These are phyloP conservation scores for Phymastichus coffea DNA, from an alignment of 1,140 invertebrate genomes.

Conservation along the genomic window DNA sequence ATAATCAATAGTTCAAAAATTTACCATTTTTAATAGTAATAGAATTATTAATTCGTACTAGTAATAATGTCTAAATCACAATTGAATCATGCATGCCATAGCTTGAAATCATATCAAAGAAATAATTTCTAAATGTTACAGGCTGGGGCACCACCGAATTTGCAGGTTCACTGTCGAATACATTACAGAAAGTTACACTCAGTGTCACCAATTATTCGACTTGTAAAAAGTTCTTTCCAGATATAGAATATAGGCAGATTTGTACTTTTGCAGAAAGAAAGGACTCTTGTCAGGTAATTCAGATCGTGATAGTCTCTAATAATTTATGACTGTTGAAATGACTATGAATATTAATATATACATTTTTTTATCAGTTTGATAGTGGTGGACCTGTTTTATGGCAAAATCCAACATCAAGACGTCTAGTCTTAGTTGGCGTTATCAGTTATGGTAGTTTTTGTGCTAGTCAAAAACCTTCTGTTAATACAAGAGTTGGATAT, in stretches of 20 bases:
- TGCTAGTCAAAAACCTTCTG: conserved; percentile 49
- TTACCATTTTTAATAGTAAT: too few relatives aligned
- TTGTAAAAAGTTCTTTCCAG: conserved; percentile 49
- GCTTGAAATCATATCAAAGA: neutral
- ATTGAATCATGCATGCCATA: too few relatives aligned
- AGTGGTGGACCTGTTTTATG: conserved; percentile 69
- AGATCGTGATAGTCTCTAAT: neutral
- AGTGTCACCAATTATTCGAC: conserved; percentile 58
- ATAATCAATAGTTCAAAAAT: too few relatives aligned
- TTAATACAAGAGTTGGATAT: conserved; percentile 58
- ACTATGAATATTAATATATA: conserved; percentile 26
- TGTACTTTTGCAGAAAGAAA: conserved; percentile 56
- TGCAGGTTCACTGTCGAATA: conserved; percentile 58
- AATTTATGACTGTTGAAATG: conserved; percentile 4
- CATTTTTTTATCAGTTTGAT: conserved; percentile 68
- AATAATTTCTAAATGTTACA: conserved; percentile 33
- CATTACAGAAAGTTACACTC: conserved; percentile 62
- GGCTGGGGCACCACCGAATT: conserved; percentile 67
- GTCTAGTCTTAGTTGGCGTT: conserved; percentile 57
- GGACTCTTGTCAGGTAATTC: conserved; percentile 42
- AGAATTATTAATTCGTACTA: too few relatives aligned
- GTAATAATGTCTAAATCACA: too few relatives aligned
- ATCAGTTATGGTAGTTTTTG: conserved; percentile 61
- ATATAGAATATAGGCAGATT: conserved; percentile 59
- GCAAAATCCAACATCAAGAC: conserved; percentile 51